These are phyloP conservation scores for Zoanthus sansibaricus DNA, from an alignment of 92 coral and sea anemone genomes.

Conservation along the genomic window DNA sequence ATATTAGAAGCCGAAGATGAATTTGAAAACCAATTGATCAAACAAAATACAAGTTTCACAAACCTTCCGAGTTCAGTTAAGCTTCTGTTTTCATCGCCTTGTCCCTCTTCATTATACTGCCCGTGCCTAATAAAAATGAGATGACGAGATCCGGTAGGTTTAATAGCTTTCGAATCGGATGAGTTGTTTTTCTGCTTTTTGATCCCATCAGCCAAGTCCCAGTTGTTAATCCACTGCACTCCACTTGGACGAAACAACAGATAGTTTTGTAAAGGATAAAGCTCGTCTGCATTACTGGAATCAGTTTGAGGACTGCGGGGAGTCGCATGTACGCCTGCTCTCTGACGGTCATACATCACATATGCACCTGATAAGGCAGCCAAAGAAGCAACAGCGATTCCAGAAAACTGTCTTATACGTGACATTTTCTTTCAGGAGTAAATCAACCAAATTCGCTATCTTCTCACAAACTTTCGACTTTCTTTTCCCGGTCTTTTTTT, in stretches of 20 bases:
- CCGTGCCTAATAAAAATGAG: constrained; percentile 91
- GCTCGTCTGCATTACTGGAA: constrained; percentile 42
- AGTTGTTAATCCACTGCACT: constrained; percentile 78
- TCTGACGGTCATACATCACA: constrained; percentile 57
- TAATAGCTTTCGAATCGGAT: constrained; percentile 61
- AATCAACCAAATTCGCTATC: not conserved
- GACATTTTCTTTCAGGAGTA: constrained; percentile 51
- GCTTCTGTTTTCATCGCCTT: constrained; percentile 68
- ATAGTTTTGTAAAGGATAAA: constrained; percentile 57
- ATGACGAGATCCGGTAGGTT: constrained; percentile 92
- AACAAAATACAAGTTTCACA: not conserved
- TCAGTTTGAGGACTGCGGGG: constrained; percentile 36
- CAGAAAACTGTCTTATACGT: constrained; percentile 65
- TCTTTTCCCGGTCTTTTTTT: not conserved
- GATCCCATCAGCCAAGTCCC: constrained; percentile 77
- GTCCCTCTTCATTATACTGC: constrained; percentile 77
- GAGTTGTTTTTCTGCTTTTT: constrained; percentile 60
- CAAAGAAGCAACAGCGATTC: constrained; percentile 74
- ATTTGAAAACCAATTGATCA: not conserved
- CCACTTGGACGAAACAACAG: constrained; percentile 71
- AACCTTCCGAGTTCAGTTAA: constrained; percentile 94
- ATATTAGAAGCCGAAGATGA: not conserved
- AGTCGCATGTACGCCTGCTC: constrained; percentile 65
- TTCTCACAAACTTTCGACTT: no score
- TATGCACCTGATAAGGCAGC: constrained; percentile 85